phyloP scores from a whole-genome alignment of 2,888 invertebrate species.

The Gibbula magus region DNA sequence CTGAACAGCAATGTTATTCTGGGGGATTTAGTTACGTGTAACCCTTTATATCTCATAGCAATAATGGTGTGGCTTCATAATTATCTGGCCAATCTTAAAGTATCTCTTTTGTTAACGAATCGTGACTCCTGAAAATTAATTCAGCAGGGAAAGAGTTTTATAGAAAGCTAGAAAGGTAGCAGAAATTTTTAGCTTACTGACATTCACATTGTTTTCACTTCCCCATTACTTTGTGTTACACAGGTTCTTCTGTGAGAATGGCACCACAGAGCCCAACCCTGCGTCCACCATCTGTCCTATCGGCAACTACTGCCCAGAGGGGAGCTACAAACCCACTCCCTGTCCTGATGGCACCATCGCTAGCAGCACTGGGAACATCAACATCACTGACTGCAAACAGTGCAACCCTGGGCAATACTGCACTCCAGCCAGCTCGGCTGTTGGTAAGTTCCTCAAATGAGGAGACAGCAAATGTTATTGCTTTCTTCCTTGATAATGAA shows the following conservation, averaged over 20 bases:
- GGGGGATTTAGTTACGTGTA: too few species aligned
- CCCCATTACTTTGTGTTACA: slow-evolving; percentile 11
- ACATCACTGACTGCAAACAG: slow-evolving; percentile 66
- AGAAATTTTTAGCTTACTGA: too few species aligned
- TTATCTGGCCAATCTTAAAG: too few species aligned
- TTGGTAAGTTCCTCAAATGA: slow-evolving; percentile 55
- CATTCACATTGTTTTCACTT: background rate
- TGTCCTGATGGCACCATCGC: slow-evolving; percentile 71
- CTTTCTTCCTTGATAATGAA: too few species aligned
- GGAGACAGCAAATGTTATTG: too few species aligned
- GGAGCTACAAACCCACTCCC: slow-evolving; percentile 62
- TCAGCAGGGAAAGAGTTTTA: too few species aligned
- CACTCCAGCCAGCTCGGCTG: slow-evolving; percentile 67
- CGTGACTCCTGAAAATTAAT: too few species aligned
- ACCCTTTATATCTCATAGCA: too few species aligned
- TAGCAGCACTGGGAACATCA: slow-evolving; percentile 62
- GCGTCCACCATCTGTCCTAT: slow-evolving; percentile 66
- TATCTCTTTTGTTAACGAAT: too few species aligned
- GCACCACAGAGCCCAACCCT: slow-evolving; percentile 66
- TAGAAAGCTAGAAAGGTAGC: too few species aligned
- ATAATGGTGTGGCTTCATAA: too few species aligned
- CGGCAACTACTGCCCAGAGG: slow-evolving; percentile 72
- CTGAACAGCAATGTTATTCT: too few species aligned
- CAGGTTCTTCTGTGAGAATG: slow-evolving; percentile 71
- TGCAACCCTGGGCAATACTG: slow-evolving; percentile 69